Percentiles rank a stretch among this genome's conserved stretches.
Conservation (phyloP, 2,888 invertebrate genomes). For the Meloe dianella region DNA sequence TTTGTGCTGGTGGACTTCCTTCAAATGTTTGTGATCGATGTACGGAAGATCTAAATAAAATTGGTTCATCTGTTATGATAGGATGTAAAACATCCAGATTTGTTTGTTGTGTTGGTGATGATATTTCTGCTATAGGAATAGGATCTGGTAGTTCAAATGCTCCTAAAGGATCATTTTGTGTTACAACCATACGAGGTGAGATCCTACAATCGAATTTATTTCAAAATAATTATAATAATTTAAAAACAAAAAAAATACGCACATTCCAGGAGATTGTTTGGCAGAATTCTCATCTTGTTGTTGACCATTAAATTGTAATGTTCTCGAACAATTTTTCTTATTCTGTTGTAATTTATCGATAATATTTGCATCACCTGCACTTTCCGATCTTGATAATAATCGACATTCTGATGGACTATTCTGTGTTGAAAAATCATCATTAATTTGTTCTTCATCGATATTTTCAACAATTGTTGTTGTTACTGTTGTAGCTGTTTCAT, state of each 20-base stretch:
- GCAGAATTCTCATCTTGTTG: conserved; percentile 55
- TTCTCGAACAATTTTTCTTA: conserved; percentile 64
- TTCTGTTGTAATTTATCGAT: conserved; percentile 70
- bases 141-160: conserved; percentile 65
- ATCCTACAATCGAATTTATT: conserved; percentile 58
- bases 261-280: conserved; percentile 65
- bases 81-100: conserved; percentile 43
- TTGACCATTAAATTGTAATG: conserved; percentile 65
- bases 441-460: conserved; percentile 27
- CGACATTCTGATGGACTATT: conserved; percentile 69
- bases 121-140: conserved; percentile 40
- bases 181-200: conserved; percentile 83
- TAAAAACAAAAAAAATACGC: conserved; percentile 30
- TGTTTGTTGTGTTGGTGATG: conserved; percentile 41
- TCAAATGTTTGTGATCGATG: conserved; percentile 67
- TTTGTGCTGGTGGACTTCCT: conserved; percentile 58
- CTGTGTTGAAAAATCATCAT: conserved; percentile 56
- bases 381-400: conserved; percentile 71
- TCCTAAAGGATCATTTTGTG: conserved; percentile 90
- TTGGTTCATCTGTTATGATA: conserved; percentile 70
- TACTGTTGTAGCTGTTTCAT: conserved; percentile 11
- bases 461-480: conserved; percentile 20
- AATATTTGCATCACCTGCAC: conserved; percentile 81
- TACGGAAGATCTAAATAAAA: conserved; percentile 64
- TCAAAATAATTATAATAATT: not conserved